Conservation (phyloP, 2,113 vertebrate genomes). For the Oncorhynchus kisutch region DNA sequence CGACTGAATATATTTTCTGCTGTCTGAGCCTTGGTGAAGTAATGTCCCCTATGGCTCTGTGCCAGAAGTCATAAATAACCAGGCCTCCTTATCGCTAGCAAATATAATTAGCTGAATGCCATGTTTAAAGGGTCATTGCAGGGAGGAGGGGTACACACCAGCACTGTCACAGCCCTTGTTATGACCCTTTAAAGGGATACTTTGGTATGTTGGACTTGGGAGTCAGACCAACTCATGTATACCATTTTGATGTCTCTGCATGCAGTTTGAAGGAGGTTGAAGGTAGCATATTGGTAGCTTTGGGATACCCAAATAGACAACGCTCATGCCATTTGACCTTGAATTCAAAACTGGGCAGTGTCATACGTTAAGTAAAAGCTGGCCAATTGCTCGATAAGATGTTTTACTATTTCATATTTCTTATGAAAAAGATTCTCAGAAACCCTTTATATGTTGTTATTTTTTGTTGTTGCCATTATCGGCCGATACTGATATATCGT, state of each 20-base stretch:
- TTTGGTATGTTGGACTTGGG: too few species aligned
- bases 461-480: too few species aligned
- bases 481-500: too few species aligned
- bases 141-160: conserved; percentile 44
- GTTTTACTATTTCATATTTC: too few species aligned
- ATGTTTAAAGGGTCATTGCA: conserved; percentile 57
- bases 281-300: too few species aligned
- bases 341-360: not conserved
- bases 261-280: too few species aligned
- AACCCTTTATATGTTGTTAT: too few species aligned
- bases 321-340: not conserved
- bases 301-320: not conserved
- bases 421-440: too few species aligned
- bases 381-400: not conserved
- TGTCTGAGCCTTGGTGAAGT: conserved; percentile 38
- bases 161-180: conserved; percentile 33
- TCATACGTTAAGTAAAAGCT: not conserved
- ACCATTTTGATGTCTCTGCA: too few species aligned
- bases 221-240: too few species aligned
- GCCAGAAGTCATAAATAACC: conserved; percentile 62
- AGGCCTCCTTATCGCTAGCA: conserved; percentile 59
- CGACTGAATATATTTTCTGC: conserved; percentile 34
- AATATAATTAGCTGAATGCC: conserved; percentile 61
- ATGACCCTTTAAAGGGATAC: conserved; percentile 11
- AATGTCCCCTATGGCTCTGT: conserved; percentile 47